Evolutionary conservation across 2,797 vertebrate genomes (phyloP).

Genomic region (Zenarchopterus dispar): DNA sequence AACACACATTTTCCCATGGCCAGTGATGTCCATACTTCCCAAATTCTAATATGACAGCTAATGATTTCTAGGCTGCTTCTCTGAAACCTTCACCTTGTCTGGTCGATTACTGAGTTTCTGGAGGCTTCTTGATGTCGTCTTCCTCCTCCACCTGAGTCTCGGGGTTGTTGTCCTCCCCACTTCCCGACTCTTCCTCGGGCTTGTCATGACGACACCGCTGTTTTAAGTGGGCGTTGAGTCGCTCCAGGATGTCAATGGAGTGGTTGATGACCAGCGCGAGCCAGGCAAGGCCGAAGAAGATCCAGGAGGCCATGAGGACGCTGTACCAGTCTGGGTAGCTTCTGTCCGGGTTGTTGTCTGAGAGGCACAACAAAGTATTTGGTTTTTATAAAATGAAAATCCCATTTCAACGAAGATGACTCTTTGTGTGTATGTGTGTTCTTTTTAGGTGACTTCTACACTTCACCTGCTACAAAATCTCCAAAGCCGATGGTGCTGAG

Average conservation of each 20-base stretch:
- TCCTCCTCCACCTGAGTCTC: conserved; percentile 55
- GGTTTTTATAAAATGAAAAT: not conserved
- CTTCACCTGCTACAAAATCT: conserved; percentile 90
- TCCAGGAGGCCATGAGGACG: conserved; percentile 88
- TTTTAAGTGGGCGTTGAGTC: conserved; percentile 69
- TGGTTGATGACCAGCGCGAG: conserved; percentile 90
- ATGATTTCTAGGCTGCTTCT: conserved; percentile 2
- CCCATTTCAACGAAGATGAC: no score
- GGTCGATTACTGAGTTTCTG: conserved; percentile 26
- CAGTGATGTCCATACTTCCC: not conserved
- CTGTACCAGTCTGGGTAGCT: conserved; percentile 89
- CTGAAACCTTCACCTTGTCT: not conserved
- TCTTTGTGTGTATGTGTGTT: no score
- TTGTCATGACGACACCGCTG: not conserved
- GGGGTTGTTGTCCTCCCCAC: conserved; percentile 7
- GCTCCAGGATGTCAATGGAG: conserved; percentile 86
- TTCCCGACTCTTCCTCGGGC: conserved; percentile 11
- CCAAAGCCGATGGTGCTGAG: conserved; percentile 96
- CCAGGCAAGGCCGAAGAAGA: conserved; percentile 96
- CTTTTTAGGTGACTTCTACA: no score
- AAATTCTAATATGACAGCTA: not conserved
- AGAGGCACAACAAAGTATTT: not conserved
- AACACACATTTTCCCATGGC: not conserved
- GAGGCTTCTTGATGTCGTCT: conserved; percentile 44
- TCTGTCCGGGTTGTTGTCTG: conserved; percentile 86